Evolutionary conservation across 2,888 invertebrate genomes (phyloP), one percentile per base, ranked within the genome.

Genomic region (Diaperis boleti): DNA sequence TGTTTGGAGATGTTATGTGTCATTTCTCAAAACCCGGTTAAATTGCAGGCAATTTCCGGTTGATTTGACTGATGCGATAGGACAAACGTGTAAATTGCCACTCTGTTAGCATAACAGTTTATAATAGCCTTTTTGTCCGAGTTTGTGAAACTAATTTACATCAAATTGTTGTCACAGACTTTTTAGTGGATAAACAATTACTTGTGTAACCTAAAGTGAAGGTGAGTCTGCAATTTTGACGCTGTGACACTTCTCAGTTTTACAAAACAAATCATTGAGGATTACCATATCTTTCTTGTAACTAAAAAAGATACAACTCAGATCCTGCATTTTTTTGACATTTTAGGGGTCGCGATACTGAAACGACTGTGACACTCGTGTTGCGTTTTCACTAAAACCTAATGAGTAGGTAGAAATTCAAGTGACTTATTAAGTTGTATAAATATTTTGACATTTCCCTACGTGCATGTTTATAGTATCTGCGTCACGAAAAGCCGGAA

Each of bases 141-240:
- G 44, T 44, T 44, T 55, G 55, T 33, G 29, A 47, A 57, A 47
- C 45, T 45, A 57, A 57, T 57, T 57, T 57, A 45, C 57, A 57
- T 57, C 45, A 57, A 57, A 57, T 47, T 57, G 57, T 33, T 57
- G 57, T 45, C 45, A 57, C 45, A 37, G 33, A 47, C 20, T 57
- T 57, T 56, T 57, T 57, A 44, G 55, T 55, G 44, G 44, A 55
- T 55, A 55, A 55, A 44, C 33, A 55, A 55, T 55, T 55, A 55
- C 55, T 31, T 42, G 55, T 55, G n/a, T n/a, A n/a, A n/a, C n/a
- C n/a, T n/a, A n/a, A n/a, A n/a, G n/a, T n/a, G n/a, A n/a, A n/a
- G n/a, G n/a, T n/a, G n/a, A n/a, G n/a, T n/a, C n/a, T n/a, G n/a
- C n/a, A n/a, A n/a, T n/a, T n/a, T n/a, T n/a, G n/a, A n/a, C n/a